Evolutionary conservation across 2,888 invertebrate species (phyloP).

Genomic region (Drosophila merina): DNA sequence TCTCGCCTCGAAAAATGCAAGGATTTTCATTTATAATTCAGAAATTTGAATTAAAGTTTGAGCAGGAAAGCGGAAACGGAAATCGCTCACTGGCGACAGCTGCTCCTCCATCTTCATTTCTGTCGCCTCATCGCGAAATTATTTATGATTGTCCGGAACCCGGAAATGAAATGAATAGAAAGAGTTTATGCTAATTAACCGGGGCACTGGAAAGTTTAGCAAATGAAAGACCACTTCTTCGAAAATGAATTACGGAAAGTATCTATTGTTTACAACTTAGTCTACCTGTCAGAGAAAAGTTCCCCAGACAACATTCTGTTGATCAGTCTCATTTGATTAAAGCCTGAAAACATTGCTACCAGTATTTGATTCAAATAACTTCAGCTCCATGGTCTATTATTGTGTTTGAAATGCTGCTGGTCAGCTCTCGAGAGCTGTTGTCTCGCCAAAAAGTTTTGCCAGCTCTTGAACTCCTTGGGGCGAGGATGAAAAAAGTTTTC

Average conservation of each 20-base stretch:
- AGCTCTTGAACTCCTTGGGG: conserved; percentile 22
- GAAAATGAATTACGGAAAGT: conserved; percentile 10
- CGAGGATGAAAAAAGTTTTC: conserved; percentile 19
- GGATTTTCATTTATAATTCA: conserved; percentile 34
- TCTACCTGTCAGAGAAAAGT: background rate
- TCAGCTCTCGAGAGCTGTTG: conserved; percentile 5
- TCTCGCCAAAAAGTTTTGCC: conserved; percentile 19
- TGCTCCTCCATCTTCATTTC: conserved; percentile 15
- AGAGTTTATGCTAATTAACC: conserved; percentile 38
- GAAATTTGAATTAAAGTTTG: conserved; percentile 33
- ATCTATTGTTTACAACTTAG: background rate
- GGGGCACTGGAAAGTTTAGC: background rate
- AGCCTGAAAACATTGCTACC: background rate
- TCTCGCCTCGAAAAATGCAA: conserved; percentile 14
- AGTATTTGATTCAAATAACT: background rate
- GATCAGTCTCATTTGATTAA: background rate
- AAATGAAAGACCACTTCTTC: background rate
- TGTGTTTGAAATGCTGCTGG: conserved; percentile 18
- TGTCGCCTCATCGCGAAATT: conserved; percentile 14
- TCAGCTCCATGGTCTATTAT: conserved; percentile 37
- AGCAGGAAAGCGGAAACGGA: conserved; percentile 29
- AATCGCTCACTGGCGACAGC: conserved; percentile 24
- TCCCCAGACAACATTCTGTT: background rate
- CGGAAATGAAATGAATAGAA: conserved; percentile 40
- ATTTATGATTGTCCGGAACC: conserved; percentile 43